Base-by-base conservation (phyloP, 2,888 invertebrate species). In the Galeruca laticollis region DNA sequence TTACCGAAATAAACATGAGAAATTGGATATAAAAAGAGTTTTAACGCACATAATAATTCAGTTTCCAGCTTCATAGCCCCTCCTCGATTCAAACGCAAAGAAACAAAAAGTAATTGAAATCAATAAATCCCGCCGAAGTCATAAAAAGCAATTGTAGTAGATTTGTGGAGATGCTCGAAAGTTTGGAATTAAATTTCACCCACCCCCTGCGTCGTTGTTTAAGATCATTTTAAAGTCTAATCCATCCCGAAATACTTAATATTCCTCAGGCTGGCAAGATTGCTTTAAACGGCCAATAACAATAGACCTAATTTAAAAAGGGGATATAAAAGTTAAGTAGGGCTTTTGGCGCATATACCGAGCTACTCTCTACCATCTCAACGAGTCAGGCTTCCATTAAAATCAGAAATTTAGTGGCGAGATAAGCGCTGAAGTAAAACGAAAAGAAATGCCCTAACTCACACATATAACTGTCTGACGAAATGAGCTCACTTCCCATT, bases 331-430 rank as follows among this genome's bases (percentile, higher is more conserved):
- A 83, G 79, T 81, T 83, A 82, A 84, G 83, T 78, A 80, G 79
- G 78, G 81, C 82, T 81, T 80, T 82, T 77, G 81, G 82, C 81
- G 81, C 81, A 80, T 79, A 79, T 76, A 76, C 77, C 76, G 78
- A 73, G 75, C 78, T 74, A 75, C 78, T 75, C 75, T 74, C 77
- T 74, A 61, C 76, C 76, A 76, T 76, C 84, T 84, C 85, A 85
- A 86, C 86, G 86, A 86, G 86, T 84, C 83, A 86, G 85, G 85
- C 84, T 87, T 86, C 87, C 87, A 87, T 88, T 88, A 87, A 88
- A 88, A 88, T 87, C 86, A 86, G 86, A 86, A 87, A 88, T 87
- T 87, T 88, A 87, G 86, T 86, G 84, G 84, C 84, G 81, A 87
- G 87, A 87, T 87, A 87, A 87, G 87, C 87, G 83, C 82, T 81